phyloP scores from a whole-genome alignment of 2,888 invertebrate genomes.

The Drosophila limbata region DNA sequence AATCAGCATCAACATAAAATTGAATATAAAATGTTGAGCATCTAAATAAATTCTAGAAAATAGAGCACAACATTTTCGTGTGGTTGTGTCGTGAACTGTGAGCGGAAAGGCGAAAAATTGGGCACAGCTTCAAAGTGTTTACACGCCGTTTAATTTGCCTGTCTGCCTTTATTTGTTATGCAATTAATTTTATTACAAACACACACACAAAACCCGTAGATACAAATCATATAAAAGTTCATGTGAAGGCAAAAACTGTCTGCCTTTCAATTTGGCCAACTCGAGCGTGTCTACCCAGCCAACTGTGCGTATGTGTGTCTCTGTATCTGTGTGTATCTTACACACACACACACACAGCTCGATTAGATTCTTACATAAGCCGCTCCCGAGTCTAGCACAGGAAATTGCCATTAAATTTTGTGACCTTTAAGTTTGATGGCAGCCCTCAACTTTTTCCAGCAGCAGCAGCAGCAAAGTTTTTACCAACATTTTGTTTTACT shows the following conservation, averaged over 20 bases:
- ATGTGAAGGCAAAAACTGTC: conserved; percentile 64
- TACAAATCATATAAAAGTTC: conserved; percentile 71
- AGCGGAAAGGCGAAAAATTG: not conserved
- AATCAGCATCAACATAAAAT: conserved; percentile 68
- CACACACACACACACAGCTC: not conserved
- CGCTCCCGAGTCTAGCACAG: conserved; percentile 47
- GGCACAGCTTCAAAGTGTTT: conserved; percentile 74
- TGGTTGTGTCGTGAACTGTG: conserved; percentile 23
- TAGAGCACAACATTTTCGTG: conserved; percentile 48
- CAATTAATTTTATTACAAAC: conserved; percentile 76
- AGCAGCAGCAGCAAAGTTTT: conserved; percentile 35
- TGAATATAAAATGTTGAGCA: conserved; percentile 57
- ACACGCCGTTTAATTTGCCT: conserved; percentile 77
- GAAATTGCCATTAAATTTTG: conserved; percentile 74
- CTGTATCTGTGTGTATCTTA: conserved; percentile 8
- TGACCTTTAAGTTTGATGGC: conserved; percentile 65
- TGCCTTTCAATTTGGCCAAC: conserved; percentile 65
- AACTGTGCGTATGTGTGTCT: conserved; percentile 37
- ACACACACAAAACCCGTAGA: conserved; percentile 50
- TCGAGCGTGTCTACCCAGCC: conserved; percentile 55
- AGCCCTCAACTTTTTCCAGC: conserved; percentile 33
- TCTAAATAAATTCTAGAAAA: conserved; percentile 32
- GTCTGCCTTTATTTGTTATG: conserved; percentile 76
- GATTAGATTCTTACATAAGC: conserved; percentile 53
- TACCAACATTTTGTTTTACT: conserved; percentile 27